phyloP scores from a whole-genome alignment of 2,113 vertebrate genomes.

The Arizona elegans region DNA sequence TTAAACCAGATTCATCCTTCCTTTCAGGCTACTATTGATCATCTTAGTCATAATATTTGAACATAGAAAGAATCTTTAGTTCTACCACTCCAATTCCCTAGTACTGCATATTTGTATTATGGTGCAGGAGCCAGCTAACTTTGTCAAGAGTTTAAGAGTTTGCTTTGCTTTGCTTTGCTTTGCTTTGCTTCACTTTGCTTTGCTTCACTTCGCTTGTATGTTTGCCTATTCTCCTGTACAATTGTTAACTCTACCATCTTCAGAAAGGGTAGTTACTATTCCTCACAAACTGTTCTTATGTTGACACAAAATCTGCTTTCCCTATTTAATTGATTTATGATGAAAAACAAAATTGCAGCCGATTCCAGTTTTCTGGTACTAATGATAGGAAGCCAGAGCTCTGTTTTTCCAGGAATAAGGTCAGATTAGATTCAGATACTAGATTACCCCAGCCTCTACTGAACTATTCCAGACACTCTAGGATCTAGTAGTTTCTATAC shows the following conservation, averaged over 20 bases:
- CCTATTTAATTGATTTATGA: background rate
- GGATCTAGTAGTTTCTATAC: background rate
- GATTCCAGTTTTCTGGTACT: background rate
- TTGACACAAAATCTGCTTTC: background rate
- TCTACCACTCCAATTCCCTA: background rate
- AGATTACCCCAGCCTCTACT: background rate
- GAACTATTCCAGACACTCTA: background rate
- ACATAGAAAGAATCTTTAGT: background rate
- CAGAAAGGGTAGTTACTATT: background rate
- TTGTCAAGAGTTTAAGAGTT: background rate
- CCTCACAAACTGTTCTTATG: background rate
- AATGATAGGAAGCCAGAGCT: background rate
- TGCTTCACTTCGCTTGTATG: background rate
- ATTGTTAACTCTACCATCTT: background rate
- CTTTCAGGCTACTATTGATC: background rate
- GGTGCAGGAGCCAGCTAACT: background rate
- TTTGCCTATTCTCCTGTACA: background rate
- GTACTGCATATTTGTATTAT: background rate
- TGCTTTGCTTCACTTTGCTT: background rate
- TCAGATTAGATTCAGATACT: background rate
- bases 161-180: background rate
- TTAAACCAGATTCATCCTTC: background rate
- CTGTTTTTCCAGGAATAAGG: background rate
- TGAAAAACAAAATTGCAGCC: background rate
- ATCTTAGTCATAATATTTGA: background rate